These are phyloP conservation scores for Aplidium turbinatum DNA, from an alignment of 23 tunicate genomes.

Conservation along the genomic window DNA sequence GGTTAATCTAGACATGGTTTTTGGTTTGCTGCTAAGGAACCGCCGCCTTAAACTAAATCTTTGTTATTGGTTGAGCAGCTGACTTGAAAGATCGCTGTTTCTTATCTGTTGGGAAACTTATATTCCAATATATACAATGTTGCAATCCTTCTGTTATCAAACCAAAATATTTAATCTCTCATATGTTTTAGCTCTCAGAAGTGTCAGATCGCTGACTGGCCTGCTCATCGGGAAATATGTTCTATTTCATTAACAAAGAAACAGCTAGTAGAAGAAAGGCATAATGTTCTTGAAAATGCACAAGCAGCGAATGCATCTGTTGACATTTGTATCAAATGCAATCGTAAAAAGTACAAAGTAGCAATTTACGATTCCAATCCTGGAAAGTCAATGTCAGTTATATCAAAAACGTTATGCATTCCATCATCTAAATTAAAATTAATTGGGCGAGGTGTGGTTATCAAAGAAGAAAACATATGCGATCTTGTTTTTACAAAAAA, in stretches of 20 bases:
- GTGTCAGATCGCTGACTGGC: slow-evolving; percentile 30
- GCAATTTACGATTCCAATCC: slow-evolving; percentile 3
- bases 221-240: slow-evolving; percentile 16
- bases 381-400: slow-evolving; percentile 14
- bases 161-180: too few species aligned
- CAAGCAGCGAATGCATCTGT: background rate
- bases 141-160: too few species aligned
- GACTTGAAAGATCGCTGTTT: too few species aligned
- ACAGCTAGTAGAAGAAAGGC: background rate
- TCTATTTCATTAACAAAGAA: background rate
- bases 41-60: too few species aligned
- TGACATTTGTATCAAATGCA: slow-evolving; percentile 13
- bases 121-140: too few species aligned
- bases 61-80: too few species aligned
- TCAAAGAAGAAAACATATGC: slow-evolving; percentile 38
- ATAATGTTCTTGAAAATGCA: background rate
- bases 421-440: slow-evolving; percentile 47
- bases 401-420: slow-evolving; percentile 24
- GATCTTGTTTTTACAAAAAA: slow-evolving; percentile 30
- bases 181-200: slow-evolving; percentile 23
- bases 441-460: slow-evolving; percentile 51
- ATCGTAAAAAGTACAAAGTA: slow-evolving; percentile 21
- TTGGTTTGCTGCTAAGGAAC: too few species aligned
- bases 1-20: too few species aligned
- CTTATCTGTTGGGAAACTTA: too few species aligned